Conservation (phyloP, 2,113 vertebrate genomes). For the Phyllopteryx taeniolatus region DNA sequence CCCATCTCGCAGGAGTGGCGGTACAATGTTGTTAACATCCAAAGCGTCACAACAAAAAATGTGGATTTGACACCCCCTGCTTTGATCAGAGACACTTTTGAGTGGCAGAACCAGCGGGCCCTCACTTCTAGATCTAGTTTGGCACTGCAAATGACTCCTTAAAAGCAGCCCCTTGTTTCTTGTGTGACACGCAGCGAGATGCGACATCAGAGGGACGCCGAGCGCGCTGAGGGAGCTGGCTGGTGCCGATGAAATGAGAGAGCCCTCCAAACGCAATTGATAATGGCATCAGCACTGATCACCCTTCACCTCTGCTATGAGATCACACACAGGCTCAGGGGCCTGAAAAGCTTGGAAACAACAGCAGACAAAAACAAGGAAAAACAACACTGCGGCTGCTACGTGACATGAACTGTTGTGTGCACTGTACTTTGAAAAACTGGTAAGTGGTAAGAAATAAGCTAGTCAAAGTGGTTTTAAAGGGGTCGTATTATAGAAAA, state of each 20-base stretch:
- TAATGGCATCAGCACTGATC: constrained; percentile 43
- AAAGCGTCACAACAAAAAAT: constrained; percentile 40
- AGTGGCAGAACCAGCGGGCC: constrained; percentile 23
- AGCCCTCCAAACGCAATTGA: constrained; percentile 44
- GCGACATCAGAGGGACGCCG: constrained; percentile 46
- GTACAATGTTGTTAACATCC: constrained; percentile 56
- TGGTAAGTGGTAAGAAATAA: no score
- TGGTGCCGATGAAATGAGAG: constrained; percentile 41
- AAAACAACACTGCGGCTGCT: constrained; percentile 3
- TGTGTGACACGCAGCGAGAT: constrained; percentile 39
- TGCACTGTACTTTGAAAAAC: background rate
- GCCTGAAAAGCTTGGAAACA: constrained; percentile 9
- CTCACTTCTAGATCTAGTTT: constrained; percentile 32
- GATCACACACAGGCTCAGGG: constrained; percentile 9
- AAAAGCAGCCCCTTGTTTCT: constrained; percentile 53
- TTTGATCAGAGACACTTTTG: constrained; percentile 36
- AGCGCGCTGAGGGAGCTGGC: constrained; percentile 25
- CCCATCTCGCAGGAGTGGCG: constrained; percentile 47
- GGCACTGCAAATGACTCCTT: constrained; percentile 52
- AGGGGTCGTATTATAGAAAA: background rate
- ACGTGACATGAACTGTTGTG: background rate
- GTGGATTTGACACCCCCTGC: constrained; percentile 18
- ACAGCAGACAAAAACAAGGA: background rate
- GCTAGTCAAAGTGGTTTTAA: background rate
- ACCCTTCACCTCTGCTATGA: constrained; percentile 45